A percentile compares a stretch with the other conserved stretches of the same genome.
phyloP scores from a whole-genome alignment of 2,888 invertebrate genomes.

The Lasioglossum villosulum region DNA sequence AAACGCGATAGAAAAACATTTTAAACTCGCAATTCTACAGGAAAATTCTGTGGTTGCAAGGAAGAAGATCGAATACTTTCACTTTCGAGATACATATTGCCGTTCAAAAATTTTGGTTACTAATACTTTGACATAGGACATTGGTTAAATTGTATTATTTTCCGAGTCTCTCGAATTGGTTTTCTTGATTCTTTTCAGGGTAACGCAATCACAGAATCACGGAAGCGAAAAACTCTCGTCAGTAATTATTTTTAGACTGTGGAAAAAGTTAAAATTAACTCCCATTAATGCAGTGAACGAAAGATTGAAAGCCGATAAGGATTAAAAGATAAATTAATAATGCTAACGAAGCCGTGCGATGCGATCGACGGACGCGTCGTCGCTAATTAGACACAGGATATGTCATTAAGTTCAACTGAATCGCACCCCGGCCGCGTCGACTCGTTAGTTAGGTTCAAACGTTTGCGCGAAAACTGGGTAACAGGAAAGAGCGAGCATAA shows the following conservation, averaged over 20 bases:
- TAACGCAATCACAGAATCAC: too few relatives aligned
- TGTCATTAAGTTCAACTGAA: neutral
- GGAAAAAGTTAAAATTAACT: neutral
- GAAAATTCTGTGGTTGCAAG: neutral
- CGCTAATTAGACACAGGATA: constrained; percentile 5
- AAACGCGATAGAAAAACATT: neutral
- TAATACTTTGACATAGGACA: too few relatives aligned
- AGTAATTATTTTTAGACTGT: too few relatives aligned
- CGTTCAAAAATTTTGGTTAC: too few relatives aligned
- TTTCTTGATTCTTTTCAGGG: too few relatives aligned
- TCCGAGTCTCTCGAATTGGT: too few relatives aligned
- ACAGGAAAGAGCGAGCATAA: neutral
- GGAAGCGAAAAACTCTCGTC: too few relatives aligned
- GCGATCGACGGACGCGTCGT: neutral
- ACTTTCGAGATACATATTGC: too few relatives aligned
- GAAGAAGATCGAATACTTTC: too few relatives aligned
- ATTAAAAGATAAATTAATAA: neutral
- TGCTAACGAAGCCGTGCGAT: neutral
- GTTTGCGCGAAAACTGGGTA: neutral
- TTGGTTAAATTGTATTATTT: too few relatives aligned
- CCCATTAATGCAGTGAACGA: neutral
- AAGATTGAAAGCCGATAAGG: neutral
- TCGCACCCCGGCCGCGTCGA: neutral
- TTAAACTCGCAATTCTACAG: neutral
- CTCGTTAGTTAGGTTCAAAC: neutral